Evolutionary conservation across 2,797 vertebrate genomes (phyloP), one percentile per base, ranked within the genome.

Genomic region (Hozukius guyotensis): DNA sequence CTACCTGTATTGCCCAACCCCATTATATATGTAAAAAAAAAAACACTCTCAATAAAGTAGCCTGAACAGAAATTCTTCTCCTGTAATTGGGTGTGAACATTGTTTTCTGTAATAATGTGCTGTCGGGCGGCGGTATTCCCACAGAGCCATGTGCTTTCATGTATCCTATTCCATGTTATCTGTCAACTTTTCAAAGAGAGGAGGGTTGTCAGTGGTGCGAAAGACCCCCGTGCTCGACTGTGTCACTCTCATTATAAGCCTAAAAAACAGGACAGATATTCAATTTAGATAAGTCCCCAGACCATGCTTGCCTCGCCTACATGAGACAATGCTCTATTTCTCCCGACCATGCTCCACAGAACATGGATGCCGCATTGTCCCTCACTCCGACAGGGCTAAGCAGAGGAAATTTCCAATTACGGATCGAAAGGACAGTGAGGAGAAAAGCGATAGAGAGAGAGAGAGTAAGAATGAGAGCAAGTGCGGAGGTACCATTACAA

Each of bases 211-310:
- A 92, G 89, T 93, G 91, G 92, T 85, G 82, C 78, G 65, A 86
- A 82, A 93, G 93, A 95, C 93, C 90, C 88, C 89, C 52, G 6
- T 91, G 92, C 93, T 92, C 89, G 42, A 85, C 87, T 59, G 85
- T 93, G 93, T 91, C 91, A 94, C 90, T 94, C 90, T 95, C 92
- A 94, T 94, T 96, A 93, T 91, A 93, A 89, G 82, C 80, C 91
- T 93, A 93, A 94, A 94, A 96, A 95, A 95, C 93, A 95, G 95
- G 94, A 91, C 89, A 95, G 95, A 96, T 96, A 96, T 96, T 96
- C 94, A 95, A 96, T 96, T 96, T 95, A 96, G 95, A 96, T 96
- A 96, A 95, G 92, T 92, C 90, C 90, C 91, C 88, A 83, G 90
- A 92, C 90, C 92, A 89, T 59, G 93, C 92, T 91, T 78, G 89